phyloP scores from a whole-genome alignment of 2,113 vertebrate species.

The Cryptotis parvus region DNA sequence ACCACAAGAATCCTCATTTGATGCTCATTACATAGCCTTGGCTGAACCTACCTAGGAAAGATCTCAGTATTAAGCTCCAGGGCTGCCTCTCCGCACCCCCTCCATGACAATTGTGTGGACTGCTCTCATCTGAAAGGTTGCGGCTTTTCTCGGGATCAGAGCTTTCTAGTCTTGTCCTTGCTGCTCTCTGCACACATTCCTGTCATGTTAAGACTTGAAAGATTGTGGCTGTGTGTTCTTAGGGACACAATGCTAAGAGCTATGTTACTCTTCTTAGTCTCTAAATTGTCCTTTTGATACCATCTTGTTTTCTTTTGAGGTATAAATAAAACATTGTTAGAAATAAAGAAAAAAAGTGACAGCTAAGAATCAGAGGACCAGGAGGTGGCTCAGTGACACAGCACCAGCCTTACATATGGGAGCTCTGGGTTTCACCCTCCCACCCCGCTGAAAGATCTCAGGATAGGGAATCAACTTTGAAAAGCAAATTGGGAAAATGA shows the following conservation, averaged over 20 bases:
- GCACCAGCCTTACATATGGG: no score
- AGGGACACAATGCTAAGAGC: conserved; percentile 88
- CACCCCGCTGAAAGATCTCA: no score
- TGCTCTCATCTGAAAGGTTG: conserved; percentile 84
- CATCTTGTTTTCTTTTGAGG: conserved; percentile 93
- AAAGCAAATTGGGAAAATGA: not conserved
- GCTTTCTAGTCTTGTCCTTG: conserved; percentile 76
- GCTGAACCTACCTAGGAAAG: conserved; percentile 72
- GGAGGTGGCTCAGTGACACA: no score
- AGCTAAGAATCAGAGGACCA: not conserved
- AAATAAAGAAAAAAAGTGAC: conserved; percentile 84
- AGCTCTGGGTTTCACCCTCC: no score
- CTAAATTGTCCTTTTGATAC: conserved; percentile 92
- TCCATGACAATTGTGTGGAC: conserved; percentile 81
- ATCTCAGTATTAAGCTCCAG: conserved; percentile 62
- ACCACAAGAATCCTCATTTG: conserved; percentile 67
- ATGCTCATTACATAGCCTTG: conserved; percentile 56
- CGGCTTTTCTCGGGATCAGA: conserved; percentile 87
- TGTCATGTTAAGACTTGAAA: conserved; percentile 87
- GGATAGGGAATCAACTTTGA: not conserved
- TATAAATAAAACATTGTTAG: conserved; percentile 92
- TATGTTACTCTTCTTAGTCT: conserved; percentile 90
- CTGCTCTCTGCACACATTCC: conserved; percentile 90
- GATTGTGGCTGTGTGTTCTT: conserved; percentile 86
- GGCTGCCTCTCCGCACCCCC: conserved; percentile 79